A percentile compares a stretch with the other conserved stretches of the same genome.
These are phyloP conservation scores for Melanerpes formicivorus DNA, from an alignment of 2,113 vertebrate species.

Conservation along the genomic window DNA sequence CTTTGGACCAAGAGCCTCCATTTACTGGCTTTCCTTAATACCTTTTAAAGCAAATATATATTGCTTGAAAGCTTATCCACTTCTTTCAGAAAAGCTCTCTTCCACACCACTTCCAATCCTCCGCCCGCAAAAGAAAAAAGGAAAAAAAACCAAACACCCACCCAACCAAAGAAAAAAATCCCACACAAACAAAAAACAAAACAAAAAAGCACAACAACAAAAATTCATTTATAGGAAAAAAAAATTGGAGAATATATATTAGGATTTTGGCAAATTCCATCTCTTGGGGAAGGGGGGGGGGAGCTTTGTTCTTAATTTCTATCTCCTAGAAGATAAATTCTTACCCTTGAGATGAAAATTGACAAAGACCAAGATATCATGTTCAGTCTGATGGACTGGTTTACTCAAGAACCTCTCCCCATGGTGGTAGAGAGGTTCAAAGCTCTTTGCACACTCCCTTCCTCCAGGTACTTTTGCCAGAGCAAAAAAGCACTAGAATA, in stretches of 20 bases:
- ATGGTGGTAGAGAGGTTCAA: not conserved
- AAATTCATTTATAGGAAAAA: not conserved
- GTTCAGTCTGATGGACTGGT: not conserved
- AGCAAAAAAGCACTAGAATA: not conserved
- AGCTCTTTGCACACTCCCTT: not conserved
- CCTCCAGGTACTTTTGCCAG: not conserved
- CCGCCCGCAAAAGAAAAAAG: no score
- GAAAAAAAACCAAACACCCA: not conserved
- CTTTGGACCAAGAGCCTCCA: not conserved
- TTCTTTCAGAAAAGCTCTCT: not conserved
- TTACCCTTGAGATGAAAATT: no score
- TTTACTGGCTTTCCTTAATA: not conserved
- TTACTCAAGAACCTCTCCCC: not conserved
- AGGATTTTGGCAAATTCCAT: not conserved
- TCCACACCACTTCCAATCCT: not conserved
- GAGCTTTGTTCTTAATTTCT: not conserved
- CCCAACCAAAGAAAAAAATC: not conserved
- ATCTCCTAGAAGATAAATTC: no score
- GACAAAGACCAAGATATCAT: not conserved
- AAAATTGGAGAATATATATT: not conserved
- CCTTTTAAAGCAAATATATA: not conserved
- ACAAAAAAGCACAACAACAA: not conserved
- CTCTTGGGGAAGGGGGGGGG: not conserved
- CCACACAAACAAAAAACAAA: not conserved
- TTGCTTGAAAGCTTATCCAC: not conserved